Evolutionary conservation across 2,113 vertebrate species (phyloP), one percentile per base, ranked within the genome.

Genomic region (Astur gentilis): DNA sequence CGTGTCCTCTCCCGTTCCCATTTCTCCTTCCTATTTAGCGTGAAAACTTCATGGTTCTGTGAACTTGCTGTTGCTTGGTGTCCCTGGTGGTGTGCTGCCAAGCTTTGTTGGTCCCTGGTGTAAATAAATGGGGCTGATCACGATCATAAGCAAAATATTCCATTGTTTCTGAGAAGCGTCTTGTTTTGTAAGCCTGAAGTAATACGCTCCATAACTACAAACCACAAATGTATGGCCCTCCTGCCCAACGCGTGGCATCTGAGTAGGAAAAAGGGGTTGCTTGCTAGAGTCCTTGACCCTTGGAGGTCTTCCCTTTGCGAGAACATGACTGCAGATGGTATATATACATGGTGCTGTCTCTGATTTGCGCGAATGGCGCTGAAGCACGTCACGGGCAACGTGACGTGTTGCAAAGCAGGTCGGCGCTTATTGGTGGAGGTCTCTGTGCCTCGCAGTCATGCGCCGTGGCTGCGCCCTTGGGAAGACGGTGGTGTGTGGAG

Each of bases 281-380:
- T 91, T 1, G 2, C 16, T 54, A 1, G 6, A 45, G 34, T 72
- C 71, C 38, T 86, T 1, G 3, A 58, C 32, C 50, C 58, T 69
- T 61, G 78, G 25, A 79, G 44, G 29, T 29, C 79, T 36, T 52
- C 49, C 22, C 57, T 92, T 57, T 71, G 54, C 1, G 2, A 84
- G 65, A 52, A 49, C 15, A 8, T 45, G 25, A 11, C 44, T 2
- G 0, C 0, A 0, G 38, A 21, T 27, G 17, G 2, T 13, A 4
- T 25, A 3, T 62, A 3, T 11, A 15, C 14, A 2, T 21, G 50
- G 32, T 89, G 42, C 84, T 36, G 34, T 57, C 47, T 50, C 50
- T 66, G 60, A 32, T 58, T 36, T 21, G 13, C 55, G 36, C 25
- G n/a, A 0, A 3, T 17, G 23, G 11, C 3, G 5, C 60, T n/a